These are phyloP conservation scores for Agrypnia vestita DNA, from an alignment of 1,140 invertebrate species.

Conservation along the genomic window DNA sequence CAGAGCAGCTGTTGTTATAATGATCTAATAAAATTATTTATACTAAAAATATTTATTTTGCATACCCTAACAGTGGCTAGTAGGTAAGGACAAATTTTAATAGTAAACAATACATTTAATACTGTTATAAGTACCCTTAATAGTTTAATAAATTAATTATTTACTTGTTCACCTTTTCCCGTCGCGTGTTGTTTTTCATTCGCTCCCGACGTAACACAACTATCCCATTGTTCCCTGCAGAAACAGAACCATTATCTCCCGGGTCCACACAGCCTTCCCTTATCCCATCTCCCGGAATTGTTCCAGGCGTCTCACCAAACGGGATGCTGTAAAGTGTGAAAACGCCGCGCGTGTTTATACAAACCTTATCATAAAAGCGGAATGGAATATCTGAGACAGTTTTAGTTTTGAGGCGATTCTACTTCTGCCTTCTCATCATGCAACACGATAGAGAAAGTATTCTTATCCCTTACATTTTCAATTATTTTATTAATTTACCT, in stretches of 20 bases:
- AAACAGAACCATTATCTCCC: constrained; percentile 54
- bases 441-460: neutral
- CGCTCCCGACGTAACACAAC: neutral
- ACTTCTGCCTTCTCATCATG: neutral
- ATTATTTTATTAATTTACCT: too few relatives aligned
- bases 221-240: constrained; percentile 56
- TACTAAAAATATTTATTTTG: too few relatives aligned
- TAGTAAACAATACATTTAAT: too few relatives aligned
- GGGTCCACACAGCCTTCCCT: constrained; percentile 34
- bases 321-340: constrained; percentile 49
- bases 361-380: constrained; percentile 57
- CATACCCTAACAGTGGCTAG: too few relatives aligned
- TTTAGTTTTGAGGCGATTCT: constrained; percentile 25
- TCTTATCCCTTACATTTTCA: too few relatives aligned
- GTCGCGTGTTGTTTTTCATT: too few relatives aligned
- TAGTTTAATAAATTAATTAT: too few relatives aligned
- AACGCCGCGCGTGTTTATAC: constrained; percentile 57
- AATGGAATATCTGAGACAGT: constrained; percentile 58
- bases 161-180: too few relatives aligned
- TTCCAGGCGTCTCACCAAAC: constrained; percentile 52
- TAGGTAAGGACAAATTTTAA: too few relatives aligned
- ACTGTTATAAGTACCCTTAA: too few relatives aligned
- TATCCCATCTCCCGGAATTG: constrained; percentile 54
- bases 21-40: too few relatives aligned
- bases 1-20: too few relatives aligned